Conservation (phyloP, 2,113 vertebrate species). For the Lipotes vexillifer region DNA sequence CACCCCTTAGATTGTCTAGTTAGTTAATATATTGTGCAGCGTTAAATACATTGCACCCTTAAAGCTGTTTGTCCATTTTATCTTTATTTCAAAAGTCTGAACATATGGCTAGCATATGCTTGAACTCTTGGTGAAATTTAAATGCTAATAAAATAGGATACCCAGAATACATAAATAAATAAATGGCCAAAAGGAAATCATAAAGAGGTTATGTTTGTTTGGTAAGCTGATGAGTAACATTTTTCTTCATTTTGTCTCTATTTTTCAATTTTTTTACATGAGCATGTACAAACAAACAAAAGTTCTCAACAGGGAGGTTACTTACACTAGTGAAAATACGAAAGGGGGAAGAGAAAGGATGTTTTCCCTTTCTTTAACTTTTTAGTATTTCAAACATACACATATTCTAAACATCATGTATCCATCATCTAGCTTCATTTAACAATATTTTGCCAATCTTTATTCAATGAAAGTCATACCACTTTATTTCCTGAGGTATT, state of each 20-base stretch:
- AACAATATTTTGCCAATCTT: not conserved
- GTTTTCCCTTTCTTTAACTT: not conserved
- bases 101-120: too few relatives aligned
- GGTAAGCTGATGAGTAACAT: not conserved
- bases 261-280: not conserved
- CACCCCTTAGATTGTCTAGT: too few relatives aligned
- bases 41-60: too few relatives aligned
- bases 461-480: not conserved
- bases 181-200: not conserved
- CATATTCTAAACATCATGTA: not conserved
- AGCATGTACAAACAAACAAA: not conserved
- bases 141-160: too few relatives aligned
- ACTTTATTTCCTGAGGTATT: not conserved
- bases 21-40: too few relatives aligned
- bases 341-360: not conserved
- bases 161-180: not conserved
- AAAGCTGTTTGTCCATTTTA: too few relatives aligned
- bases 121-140: too few relatives aligned
- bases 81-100: too few relatives aligned
- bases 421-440: not conserved
- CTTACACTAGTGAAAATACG: not conserved
- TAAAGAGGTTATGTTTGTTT: not conserved
- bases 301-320: not conserved
- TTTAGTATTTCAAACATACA: conserved; percentile 1
- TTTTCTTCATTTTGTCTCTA: not conserved